Percentiles rank a stretch among this genome's conserved stretches.
Conservation (phyloP, 2,888 invertebrate species). For the Dicyrtoma fusca region DNA sequence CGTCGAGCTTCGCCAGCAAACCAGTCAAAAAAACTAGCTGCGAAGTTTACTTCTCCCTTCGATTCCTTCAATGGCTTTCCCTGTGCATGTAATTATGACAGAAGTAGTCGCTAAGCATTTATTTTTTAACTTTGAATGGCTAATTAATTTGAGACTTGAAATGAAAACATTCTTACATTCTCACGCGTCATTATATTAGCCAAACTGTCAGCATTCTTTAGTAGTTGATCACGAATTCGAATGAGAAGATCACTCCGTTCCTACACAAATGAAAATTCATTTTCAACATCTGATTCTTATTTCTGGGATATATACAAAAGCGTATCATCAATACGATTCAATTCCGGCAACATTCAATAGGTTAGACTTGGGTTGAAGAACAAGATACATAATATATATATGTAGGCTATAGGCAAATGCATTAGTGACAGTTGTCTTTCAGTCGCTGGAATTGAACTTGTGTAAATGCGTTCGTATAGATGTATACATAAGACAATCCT, state of each 20-base stretch:
- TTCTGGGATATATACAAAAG: too few relatives aligned
- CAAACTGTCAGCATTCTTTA: constrained; percentile 71
- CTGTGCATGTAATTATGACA: background rate
- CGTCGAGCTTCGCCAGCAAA: constrained; percentile 91
- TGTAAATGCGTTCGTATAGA: too few relatives aligned
- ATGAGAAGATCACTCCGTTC: background rate
- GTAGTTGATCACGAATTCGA: background rate
- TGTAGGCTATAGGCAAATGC: too few relatives aligned
- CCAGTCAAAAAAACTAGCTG: constrained; percentile 93
- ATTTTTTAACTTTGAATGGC: background rate
- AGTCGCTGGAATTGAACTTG: too few relatives aligned
- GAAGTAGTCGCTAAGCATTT: background rate
- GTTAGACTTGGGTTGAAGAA: too few relatives aligned
- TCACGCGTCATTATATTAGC: constrained; percentile 80
- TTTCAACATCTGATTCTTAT: too few relatives aligned
- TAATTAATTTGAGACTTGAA: background rate
- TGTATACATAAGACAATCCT: too few relatives aligned
- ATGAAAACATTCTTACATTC: constrained; percentile 76
- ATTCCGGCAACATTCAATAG: too few relatives aligned
- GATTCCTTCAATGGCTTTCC: constrained; percentile 67
- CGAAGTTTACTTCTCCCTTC: constrained; percentile 84
- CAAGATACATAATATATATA: too few relatives aligned
- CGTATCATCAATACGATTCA: too few relatives aligned
- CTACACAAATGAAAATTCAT: background rate
- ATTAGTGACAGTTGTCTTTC: too few relatives aligned